These are phyloP conservation scores for Mormyrus lacerda DNA, from an alignment of 2,113 vertebrate species.

Conservation along the genomic window DNA sequence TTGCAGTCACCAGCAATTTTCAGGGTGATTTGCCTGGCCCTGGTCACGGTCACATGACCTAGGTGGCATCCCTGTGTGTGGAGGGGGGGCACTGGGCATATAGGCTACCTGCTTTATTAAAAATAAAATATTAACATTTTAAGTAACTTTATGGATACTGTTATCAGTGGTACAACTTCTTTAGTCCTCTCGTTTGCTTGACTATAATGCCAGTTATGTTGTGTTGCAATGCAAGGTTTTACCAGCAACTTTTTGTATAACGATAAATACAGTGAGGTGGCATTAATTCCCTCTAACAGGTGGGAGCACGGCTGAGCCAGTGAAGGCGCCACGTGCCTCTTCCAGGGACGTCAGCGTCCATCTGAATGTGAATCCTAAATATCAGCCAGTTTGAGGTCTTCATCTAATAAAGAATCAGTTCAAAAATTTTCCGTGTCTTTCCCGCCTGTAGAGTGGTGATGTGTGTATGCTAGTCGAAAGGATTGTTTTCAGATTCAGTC, in stretches of 20 bases:
- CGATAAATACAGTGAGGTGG: conserved; percentile 31
- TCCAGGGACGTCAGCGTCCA: conserved; percentile 36
- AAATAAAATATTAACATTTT: conserved; percentile 2
- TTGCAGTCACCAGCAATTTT: neutral
- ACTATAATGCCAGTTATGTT: conserved; percentile 16
- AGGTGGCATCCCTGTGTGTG: neutral
- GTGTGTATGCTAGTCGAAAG: neutral
- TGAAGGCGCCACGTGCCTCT: conserved; percentile 31
- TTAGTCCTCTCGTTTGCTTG: neutral
- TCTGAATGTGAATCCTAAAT: conserved; percentile 67
- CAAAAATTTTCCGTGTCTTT: neutral
- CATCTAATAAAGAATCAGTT: conserved; percentile 59
- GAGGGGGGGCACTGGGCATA: neutral
- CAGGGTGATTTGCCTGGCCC: neutral
- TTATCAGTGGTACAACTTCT: neutral
- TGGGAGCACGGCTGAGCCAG: conserved; percentile 13
- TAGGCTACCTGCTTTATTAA: neutral
- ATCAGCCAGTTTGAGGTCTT: conserved; percentile 55
- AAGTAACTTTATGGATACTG: neutral
- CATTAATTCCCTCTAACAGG: neutral
- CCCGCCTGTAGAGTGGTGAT: neutral
- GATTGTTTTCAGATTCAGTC: neutral
- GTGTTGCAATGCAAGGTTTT: conserved; percentile 65
- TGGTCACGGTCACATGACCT: conserved; percentile 12
- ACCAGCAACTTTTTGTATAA: conserved; percentile 57